These are phyloP conservation scores for Phortica magna DNA, from an alignment of 2,888 invertebrate species.

Conservation along the genomic window DNA sequence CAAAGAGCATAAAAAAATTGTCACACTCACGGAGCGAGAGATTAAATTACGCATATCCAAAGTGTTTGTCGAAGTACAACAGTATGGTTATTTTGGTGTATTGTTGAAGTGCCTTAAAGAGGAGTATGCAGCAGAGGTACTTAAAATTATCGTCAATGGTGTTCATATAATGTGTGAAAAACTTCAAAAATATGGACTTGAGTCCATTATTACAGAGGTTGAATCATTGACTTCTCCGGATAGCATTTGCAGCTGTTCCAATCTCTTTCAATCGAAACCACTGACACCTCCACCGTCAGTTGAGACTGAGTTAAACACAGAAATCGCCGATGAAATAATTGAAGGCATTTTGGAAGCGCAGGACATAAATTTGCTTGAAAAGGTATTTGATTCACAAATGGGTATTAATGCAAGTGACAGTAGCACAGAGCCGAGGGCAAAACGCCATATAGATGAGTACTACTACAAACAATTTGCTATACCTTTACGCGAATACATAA, in stretches of 20 bases:
- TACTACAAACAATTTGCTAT: conserved; percentile 76
- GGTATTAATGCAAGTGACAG: conserved; percentile 52
- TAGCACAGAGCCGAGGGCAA: not conserved
- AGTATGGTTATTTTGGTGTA: conserved; percentile 85
- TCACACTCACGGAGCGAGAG: conserved; percentile 84
- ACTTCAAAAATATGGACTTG: conserved; percentile 81
- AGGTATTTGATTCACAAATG: conserved; percentile 81
- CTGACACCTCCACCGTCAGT: conserved; percentile 30
- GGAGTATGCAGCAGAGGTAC: conserved; percentile 86
- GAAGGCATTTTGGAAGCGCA: conserved; percentile 69
- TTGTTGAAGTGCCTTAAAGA: conserved; percentile 83
- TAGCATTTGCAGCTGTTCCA: not conserved
- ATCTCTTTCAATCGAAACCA: conserved; percentile 11
- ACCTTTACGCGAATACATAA: conserved; percentile 82
- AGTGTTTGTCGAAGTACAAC: conserved; percentile 83
- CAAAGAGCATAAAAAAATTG: conserved; percentile 87
- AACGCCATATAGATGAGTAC: conserved; percentile 60
- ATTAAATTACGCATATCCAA: conserved; percentile 80
- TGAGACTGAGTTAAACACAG: conserved; percentile 39
- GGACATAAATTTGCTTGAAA: conserved; percentile 68
- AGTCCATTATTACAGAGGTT: conserved; percentile 60
- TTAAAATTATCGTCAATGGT: conserved; percentile 81
- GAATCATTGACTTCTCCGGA: conserved; percentile 43
- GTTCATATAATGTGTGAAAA: conserved; percentile 78
- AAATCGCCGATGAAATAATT: conserved; percentile 63